Percentiles rank a stretch among this genome's conserved stretches.
phyloP scores from a whole-genome alignment of 1,140 invertebrate genomes.

The Latrodectus geometricus region DNA sequence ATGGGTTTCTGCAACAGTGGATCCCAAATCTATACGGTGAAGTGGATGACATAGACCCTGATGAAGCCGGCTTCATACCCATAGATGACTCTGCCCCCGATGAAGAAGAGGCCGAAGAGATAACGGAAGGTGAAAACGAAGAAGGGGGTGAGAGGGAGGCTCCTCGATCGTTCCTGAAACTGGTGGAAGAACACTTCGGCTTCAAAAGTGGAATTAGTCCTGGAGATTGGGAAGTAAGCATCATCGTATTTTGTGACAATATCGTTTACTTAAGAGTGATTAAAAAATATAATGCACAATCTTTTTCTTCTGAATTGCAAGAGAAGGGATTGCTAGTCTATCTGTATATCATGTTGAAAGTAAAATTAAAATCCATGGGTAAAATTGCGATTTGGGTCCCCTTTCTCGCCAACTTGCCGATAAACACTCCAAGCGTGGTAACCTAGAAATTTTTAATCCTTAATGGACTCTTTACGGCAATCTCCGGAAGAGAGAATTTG shows the following conservation, averaged over 20 bases:
- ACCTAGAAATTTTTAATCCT: too few relatives aligned
- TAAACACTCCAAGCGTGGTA: too few relatives aligned
- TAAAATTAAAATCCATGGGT: too few relatives aligned
- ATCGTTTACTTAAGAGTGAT: too few relatives aligned
- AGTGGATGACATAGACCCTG: conserved; percentile 82
- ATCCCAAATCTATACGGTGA: conserved; percentile 93
- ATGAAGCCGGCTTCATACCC: conserved; percentile 85
- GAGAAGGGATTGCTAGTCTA: too few relatives aligned
- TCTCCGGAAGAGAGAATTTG: too few relatives aligned
- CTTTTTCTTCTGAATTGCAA: too few relatives aligned
- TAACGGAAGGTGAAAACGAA: conserved; percentile 70
- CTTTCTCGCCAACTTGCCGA: too few relatives aligned
- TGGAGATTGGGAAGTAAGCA: conserved; percentile 63
- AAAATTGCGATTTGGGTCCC: too few relatives aligned
- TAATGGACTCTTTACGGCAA: too few relatives aligned
- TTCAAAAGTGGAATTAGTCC: conserved; percentile 49
- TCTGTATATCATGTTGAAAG: too few relatives aligned
- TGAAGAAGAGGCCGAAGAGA: conserved; percentile 69
- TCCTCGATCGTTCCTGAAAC: conserved; percentile 51
- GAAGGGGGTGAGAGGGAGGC: conserved; percentile 62
- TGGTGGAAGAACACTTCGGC: conserved; percentile 67
- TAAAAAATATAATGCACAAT: too few relatives aligned
- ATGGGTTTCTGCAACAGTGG: conserved; percentile 94
- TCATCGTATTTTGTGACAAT: background rate
- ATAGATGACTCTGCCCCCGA: conserved; percentile 89